Percentiles rank a stretch among this genome's conserved stretches.
Evolutionary conservation across 2,888 invertebrate species (phyloP).

Genomic region (Dolomedes plantarius): DNA sequence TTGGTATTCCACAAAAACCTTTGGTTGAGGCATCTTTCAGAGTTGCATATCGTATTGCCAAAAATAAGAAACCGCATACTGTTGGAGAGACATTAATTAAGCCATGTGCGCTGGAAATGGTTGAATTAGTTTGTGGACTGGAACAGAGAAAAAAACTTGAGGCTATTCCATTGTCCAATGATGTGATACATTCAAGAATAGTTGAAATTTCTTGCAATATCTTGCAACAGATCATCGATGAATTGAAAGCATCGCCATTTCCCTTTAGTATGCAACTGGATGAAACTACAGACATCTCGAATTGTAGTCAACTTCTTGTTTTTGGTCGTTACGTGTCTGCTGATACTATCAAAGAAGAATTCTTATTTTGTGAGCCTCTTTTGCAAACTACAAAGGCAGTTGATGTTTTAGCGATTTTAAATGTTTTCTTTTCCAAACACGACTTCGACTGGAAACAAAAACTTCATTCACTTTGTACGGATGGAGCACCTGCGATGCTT

Average conservation of each 20-base stretch:
- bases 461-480: conserved; percentile 24
- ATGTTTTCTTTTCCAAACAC: conserved; percentile 19
- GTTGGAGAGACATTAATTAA: too few species aligned
- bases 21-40: too few species aligned
- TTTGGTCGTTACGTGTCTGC: conserved; percentile 54
- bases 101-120: too few species aligned
- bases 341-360: conserved; percentile 58
- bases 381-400: conserved; percentile 48
- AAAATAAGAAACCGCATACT: too few species aligned
- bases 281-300: too few species aligned
- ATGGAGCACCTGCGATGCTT: conserved; percentile 35
- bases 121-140: too few species aligned
- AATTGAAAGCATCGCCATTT: not conserved
- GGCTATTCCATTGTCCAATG: conserved; percentile 35
- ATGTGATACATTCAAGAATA: conserved; percentile 38
- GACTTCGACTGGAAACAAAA: conserved; percentile 21
- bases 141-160: conserved; percentile 44
- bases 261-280: not conserved
- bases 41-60: too few species aligned
- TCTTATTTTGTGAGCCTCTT: conserved; percentile 45
- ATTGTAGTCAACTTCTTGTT: too few species aligned
- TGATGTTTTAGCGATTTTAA: conserved; percentile 43
- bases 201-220: too few species aligned
- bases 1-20: conserved; percentile 10
- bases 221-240: too few species aligned